These are phyloP conservation scores for Limanda limanda DNA, from an alignment of 2,113 vertebrate genomes.

Conservation along the genomic window DNA sequence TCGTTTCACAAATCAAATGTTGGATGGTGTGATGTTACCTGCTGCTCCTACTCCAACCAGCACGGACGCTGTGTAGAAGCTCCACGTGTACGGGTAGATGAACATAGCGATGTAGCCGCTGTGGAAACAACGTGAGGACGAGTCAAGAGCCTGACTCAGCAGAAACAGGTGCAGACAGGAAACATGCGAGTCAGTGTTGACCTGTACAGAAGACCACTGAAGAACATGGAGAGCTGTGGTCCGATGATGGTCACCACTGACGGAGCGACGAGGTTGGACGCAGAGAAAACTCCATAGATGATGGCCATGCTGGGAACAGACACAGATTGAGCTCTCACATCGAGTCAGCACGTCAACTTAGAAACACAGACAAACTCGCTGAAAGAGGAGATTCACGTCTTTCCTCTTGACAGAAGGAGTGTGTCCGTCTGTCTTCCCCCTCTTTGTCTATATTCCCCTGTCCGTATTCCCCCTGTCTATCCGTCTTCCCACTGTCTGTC, in stretches of 20 bases:
- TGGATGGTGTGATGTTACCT: constrained; percentile 71
- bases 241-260: constrained; percentile 93
- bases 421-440: too few species aligned
- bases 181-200: constrained; percentile 41
- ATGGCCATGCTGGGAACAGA: constrained; percentile 88
- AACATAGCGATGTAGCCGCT: constrained; percentile 97
- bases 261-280: constrained; percentile 93
- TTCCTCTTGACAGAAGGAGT: too few species aligned
- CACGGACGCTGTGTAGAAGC: constrained; percentile 96
- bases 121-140: neutral
- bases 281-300: constrained; percentile 97
- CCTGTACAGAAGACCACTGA: constrained; percentile 95
- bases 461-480: too few species aligned
- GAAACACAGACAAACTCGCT: too few species aligned
- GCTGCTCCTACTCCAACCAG: constrained; percentile 94
- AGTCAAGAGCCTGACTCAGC: neutral
- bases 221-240: constrained; percentile 92
- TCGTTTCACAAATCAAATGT: neutral
- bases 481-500: too few species aligned
- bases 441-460: too few species aligned
- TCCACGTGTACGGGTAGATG: constrained; percentile 92
- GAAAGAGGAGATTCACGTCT: too few species aligned
- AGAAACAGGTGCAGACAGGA: fast-evolving
- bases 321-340: too few species aligned
- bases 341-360: too few species aligned